Conservation (phyloP, 2,113 vertebrate species). For the Carlito syrichta region DNA sequence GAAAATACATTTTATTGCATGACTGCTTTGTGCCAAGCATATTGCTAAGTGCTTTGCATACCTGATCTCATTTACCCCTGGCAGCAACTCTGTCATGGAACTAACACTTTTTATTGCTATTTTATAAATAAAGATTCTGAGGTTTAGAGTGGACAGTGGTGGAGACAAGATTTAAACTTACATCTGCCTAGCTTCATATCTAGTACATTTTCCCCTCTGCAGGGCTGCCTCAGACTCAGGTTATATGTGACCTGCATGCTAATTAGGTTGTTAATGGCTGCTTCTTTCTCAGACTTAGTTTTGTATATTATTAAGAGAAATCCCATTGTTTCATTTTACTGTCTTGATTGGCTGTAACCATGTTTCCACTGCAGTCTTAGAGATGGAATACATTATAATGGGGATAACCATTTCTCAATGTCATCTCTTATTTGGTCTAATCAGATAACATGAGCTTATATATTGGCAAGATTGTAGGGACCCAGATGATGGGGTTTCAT, state of each 20-base stretch:
- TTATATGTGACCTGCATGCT: neutral
- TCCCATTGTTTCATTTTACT: constrained; percentile 30
- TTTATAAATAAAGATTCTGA: neutral
- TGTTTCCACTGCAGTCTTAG: neutral
- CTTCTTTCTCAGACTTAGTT: constrained; percentile 51
- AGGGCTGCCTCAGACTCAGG: neutral
- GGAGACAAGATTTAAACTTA: neutral
- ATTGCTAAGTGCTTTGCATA: neutral
- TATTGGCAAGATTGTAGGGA: constrained; percentile 32
- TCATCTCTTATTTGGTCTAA: constrained; percentile 61
- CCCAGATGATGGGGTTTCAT: constrained; percentile 24
- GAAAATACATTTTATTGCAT: neutral
- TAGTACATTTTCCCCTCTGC: neutral
- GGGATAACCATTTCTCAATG: constrained; percentile 43
- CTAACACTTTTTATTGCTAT: neutral
- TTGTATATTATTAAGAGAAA: constrained; percentile 62
- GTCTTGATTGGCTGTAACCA: neutral
- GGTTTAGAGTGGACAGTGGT: neutral
- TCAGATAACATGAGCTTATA: neutral
- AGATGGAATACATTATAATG: constrained; percentile 24
- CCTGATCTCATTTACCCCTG: neutral
- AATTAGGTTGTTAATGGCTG: neutral
- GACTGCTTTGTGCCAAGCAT: neutral
- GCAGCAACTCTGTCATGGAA: neutral
- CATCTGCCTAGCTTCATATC: neutral